Base-by-base conservation (phyloP, 2,888 invertebrate species). In the Caenorhabditis parvicauda region DNA sequence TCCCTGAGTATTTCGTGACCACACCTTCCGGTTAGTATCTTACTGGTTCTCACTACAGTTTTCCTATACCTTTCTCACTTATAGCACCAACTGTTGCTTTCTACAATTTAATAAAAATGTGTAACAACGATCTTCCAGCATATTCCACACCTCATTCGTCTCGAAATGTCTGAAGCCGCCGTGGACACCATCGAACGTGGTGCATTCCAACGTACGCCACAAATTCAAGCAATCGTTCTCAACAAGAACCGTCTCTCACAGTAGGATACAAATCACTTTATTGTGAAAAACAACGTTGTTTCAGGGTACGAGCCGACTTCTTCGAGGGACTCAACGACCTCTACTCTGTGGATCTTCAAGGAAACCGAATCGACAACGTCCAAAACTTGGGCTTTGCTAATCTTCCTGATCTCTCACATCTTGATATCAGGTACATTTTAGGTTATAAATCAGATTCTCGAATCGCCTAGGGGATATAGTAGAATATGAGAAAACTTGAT, bases 131-230 rank as follows among this genome's bases (percentile, higher is more conserved):
- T 39, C n/a, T 64, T 73, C 48, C 54, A 77, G 74, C 70, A 80
- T 59, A 77, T 77, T 44, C 79, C 77, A 9, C 59, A 70, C 49
- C 56, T 81, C 53, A 77, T 81, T 35, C 76, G 81, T 29, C 63
- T 81, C 53, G 81, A 81, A 56, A 81, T 81, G 79, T 75, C 77
- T 5, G 81, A 81, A 53, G 80, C 78, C 4, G 79, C 79, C 17
- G 75, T 81, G 28, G 76, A 77, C 45, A 76, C 77, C 3, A 80
- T 81, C 46, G 79, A 81, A 47, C 56, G 66, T 54, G 81, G 80
- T 24, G 79, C 79, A 29, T 81, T 81, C 66, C 81, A 81, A 56
- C 55, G 67, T 48, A 75, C 76, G 19, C 76, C 74, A 21, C 64
- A 74, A 24, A 77, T 81, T 29, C 80, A 81, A 57, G 79, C 79